These are phyloP conservation scores for Acanthopagrus latus DNA, from an alignment of 2,797 vertebrate species.

Conservation along the genomic window DNA sequence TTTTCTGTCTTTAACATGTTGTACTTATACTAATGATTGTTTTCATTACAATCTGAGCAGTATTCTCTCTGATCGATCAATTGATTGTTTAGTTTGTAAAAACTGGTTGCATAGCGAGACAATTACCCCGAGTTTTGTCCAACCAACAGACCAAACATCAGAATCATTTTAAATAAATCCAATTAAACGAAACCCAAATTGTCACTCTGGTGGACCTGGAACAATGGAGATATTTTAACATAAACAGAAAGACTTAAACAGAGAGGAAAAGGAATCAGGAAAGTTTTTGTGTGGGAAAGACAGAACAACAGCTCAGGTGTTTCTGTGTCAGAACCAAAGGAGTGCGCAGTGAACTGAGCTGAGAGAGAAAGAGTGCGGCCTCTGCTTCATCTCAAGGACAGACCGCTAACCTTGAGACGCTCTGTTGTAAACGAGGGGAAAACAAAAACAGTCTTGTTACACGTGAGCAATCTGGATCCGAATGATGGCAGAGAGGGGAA, in stretches of 20 bases:
- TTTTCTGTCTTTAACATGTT: not conserved
- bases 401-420: constrained; percentile 29
- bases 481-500: constrained; percentile 2
- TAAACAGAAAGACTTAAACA: not conserved
- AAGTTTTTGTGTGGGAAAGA: not conserved
- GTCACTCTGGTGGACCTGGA: not conserved
- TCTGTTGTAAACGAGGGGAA: not conserved
- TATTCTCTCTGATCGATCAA: not conserved
- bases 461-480: constrained; percentile 4
- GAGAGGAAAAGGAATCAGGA: not conserved
- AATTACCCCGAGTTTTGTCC: not conserved
- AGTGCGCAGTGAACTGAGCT: not conserved
- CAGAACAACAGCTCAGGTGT: constrained; percentile 2
- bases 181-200: not conserved
- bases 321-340: constrained; percentile 13
- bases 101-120: not conserved
- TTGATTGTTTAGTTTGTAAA: not conserved
- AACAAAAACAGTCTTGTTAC: constrained; percentile 10
- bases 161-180: not conserved
- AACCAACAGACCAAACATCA: not conserved
- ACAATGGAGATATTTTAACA: not conserved
- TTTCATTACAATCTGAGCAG: not conserved
- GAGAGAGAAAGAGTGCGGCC: not conserved
- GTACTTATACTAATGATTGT: not conserved
- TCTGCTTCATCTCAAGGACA: constrained; percentile 41